Base-by-base conservation (phyloP, 2,888 invertebrate species). In the Myathropa florea region DNA sequence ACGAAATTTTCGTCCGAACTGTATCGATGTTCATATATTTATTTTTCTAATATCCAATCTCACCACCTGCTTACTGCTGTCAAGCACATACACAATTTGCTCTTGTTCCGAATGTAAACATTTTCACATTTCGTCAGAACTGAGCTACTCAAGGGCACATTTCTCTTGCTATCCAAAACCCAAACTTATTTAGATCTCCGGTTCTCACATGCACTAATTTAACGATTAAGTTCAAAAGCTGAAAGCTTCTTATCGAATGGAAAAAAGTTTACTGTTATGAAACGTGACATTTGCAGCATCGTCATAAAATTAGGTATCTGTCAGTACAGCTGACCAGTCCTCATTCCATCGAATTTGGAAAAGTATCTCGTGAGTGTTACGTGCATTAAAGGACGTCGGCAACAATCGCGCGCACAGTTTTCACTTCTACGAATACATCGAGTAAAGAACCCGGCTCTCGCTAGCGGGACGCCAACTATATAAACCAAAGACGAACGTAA, bases 261-360 rank as follows among this genome's bases (percentile, higher is more conserved):
- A 2, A 77, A 85, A 81, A 81, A 81, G 72, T 53, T 18, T 18
- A 18, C 68, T 26, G 53, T 36, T 60, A 72, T 73, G 85, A 70
- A 71, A 82, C 85, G 84, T 84, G 84, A 84, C 81, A 61, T 81
- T 81, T 71, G 57, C 7, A 68, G 84, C 84, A 80, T 84, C 75
- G 70, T 39, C 75, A 64, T 68, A 61, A 70, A 76, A 73, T 60
- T 84, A 30, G 75, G 65, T 65, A 21, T 39, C 65, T 63, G n/a
- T 26, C 61, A 57, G 78, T 64, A 39, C 60, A 60, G 18, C 55
- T 33, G 24, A 46, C 30, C 26, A 53, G 64, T 57, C 70, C 21
- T 24, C n/a, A 26, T 55, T 60, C 12, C 46, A 26, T 24, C 28
- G 39, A 57, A 59, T 64, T 65, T 46, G 75, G 36, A 67, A 36